Evolutionary conservation across 2,797 vertebrate genomes (phyloP).

Genomic region (Pygocentrus nattereri): DNA sequence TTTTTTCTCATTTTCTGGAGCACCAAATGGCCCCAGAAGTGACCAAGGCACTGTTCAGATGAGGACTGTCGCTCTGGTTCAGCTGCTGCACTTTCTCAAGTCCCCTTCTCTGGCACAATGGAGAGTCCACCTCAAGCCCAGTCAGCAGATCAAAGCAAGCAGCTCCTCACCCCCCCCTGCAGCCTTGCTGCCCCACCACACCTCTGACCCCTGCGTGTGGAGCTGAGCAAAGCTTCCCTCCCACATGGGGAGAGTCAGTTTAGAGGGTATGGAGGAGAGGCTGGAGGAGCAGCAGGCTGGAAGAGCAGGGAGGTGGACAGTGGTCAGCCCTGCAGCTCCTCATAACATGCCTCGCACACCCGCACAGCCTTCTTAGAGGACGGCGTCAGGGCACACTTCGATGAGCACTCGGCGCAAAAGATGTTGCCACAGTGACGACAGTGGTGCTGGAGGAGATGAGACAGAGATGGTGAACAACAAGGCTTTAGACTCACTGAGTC

Average conservation of each 20-base stretch:
- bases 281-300: constrained; percentile 3
- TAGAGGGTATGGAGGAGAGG: constrained; percentile 26
- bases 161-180: constrained; percentile 21
- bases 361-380: constrained; percentile 98
- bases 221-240: constrained; percentile 8
- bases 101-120: constrained; percentile 37
- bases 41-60: constrained; percentile 83
- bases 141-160: constrained; percentile 17
- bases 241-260: constrained; percentile 36
- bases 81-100: constrained; percentile 35
- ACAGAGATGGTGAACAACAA: constrained; percentile 2
- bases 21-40: constrained; percentile 62
- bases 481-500: not conserved
- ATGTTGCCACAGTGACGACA: constrained; percentile 99
- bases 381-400: constrained; percentile 92
- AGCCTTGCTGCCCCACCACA: constrained; percentile 18
- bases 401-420: constrained; percentile 95
- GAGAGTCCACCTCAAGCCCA: constrained; percentile 10
- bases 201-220: constrained; percentile 1
- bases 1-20: constrained; percentile 56
- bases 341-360: constrained; percentile 94
- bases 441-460: constrained; percentile 87
- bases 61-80: constrained; percentile 56
- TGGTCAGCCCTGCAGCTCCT: constrained; percentile 91
- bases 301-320: not conserved